Percentiles rank a stretch among this genome's conserved stretches.
phyloP scores from a whole-genome alignment of 2,797 vertebrate genomes.

The Microcaecilia unicolor region DNA sequence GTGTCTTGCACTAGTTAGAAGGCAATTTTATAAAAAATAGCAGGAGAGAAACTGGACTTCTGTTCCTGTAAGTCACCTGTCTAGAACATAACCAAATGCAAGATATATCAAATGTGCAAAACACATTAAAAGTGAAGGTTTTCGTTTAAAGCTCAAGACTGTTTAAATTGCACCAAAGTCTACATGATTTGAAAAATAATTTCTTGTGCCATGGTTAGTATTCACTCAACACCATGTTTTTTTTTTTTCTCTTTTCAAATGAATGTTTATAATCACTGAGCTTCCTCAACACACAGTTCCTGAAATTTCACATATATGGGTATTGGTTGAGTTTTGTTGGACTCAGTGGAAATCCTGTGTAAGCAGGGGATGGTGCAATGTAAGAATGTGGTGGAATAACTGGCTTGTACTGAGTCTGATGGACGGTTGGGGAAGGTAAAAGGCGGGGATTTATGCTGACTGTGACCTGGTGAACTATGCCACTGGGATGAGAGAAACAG shows the following conservation, averaged over 20 bases:
- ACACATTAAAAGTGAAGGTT: conserved; percentile 95
- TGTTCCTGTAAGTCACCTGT: conserved; percentile 90
- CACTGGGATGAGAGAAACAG: conserved; percentile 72
- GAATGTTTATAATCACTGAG: conserved; percentile 32
- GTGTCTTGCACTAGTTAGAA: conserved; percentile 98
- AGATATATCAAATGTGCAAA: conserved; percentile 99
- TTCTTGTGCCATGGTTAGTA: conserved; percentile 93
- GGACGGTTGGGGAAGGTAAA: conserved; percentile 86
- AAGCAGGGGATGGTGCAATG: conserved; percentile 84
- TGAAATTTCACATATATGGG: conserved; percentile 81
- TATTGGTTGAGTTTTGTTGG: conserved; percentile 96
- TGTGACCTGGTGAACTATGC: conserved; percentile 85
- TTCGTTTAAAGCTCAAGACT: conserved; percentile 91
- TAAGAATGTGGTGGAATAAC: conserved; percentile 89
- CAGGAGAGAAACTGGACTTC: conserved; percentile 80
- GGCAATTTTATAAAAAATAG: conserved; percentile 99
- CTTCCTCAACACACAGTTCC: conserved; percentile 35
- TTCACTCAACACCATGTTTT: conserved; percentile 77
- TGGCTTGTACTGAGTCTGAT: conserved; percentile 90
- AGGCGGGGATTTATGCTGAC: conserved; percentile 90
- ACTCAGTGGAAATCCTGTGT: conserved; percentile 88
- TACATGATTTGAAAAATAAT: conserved; percentile 92
- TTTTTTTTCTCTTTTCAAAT: conserved; percentile 38
- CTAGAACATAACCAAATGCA: conserved; percentile 92
- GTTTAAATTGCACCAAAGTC: conserved; percentile 94